phyloP scores from a whole-genome alignment of 2,797 vertebrate genomes.

The Caiman crocodilus region DNA sequence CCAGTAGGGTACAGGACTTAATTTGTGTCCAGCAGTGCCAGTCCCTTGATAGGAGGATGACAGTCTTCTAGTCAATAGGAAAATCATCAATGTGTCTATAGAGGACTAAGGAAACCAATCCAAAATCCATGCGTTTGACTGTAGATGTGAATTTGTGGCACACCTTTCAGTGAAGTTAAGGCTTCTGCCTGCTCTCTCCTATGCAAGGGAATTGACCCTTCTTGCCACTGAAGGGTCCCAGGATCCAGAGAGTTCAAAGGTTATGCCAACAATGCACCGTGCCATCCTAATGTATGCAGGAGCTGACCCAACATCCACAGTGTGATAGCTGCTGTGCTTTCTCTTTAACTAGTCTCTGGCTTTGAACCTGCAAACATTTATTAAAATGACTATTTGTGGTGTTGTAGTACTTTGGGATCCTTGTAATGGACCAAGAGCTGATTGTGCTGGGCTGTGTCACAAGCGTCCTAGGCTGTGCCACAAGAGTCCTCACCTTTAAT shows the following conservation, averaged over 20 bases:
- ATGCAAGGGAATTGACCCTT: neutral
- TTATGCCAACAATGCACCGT: neutral
- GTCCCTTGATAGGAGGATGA: too few relatives aligned
- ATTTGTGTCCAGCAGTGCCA: too few relatives aligned
- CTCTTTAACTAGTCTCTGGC: neutral
- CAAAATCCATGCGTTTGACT: too few relatives aligned
- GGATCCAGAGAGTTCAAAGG: neutral
- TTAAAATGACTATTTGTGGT: neutral
- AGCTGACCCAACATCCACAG: neutral
- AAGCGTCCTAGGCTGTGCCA: too few relatives aligned
- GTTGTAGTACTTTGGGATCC: neutral
- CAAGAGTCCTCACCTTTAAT: neutral
- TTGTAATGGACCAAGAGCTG: neutral
- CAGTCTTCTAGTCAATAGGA: too few relatives aligned
- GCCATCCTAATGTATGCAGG: neutral
- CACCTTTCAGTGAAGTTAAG: neutral
- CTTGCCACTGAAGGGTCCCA: neutral
- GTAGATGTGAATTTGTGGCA: too few relatives aligned
- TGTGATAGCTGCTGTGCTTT: neutral
- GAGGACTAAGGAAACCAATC: too few relatives aligned
- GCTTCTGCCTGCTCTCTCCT: neutral
- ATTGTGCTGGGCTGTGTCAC: neutral
- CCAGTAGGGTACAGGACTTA: too few relatives aligned
- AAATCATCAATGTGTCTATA: too few relatives aligned
- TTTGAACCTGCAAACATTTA: neutral